A percentile compares a stretch with the other conserved stretches of the same genome.
These are phyloP conservation scores for Sula dactylatra DNA, from an alignment of 2,113 vertebrate species.

Conservation along the genomic window DNA sequence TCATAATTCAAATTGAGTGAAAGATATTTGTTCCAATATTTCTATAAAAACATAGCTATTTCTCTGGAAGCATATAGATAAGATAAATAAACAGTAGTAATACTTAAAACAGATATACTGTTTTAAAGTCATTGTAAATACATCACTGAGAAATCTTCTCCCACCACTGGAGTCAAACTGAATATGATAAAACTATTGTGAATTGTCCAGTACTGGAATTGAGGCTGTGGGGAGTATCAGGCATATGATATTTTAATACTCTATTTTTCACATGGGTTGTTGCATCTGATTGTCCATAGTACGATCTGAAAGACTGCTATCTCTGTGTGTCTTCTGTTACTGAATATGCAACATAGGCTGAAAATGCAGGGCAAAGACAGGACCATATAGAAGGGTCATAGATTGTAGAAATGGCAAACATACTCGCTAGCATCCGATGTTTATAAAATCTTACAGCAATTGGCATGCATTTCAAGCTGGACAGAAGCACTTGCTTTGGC, in stretches of 20 bases:
- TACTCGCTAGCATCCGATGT: not conserved
- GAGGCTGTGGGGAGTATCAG: not conserved
- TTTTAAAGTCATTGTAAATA: not conserved
- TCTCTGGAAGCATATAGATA: not conserved
- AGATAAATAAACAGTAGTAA: not conserved
- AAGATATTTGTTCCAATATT: not conserved
- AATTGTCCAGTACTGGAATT: not conserved
- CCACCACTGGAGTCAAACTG: not conserved
- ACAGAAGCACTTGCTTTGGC: not conserved
- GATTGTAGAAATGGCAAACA: not conserved
- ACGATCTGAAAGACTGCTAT: not conserved
- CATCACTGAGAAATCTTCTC: not conserved
- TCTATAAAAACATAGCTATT: not conserved
- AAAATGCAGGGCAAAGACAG: not conserved
- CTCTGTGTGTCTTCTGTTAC: not conserved
- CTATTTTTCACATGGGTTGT: not conserved
- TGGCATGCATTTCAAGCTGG: slow-evolving; percentile 7
- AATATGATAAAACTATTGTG: not conserved
- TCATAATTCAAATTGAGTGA: not conserved
- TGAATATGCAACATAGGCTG: not conserved
- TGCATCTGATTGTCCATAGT: not conserved
- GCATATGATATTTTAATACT: no score
- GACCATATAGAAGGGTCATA: not conserved
- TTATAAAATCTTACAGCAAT: not conserved
- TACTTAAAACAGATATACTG: not conserved